Percentiles rank a stretch among this genome's conserved stretches.
phyloP scores from a whole-genome alignment of 2,888 invertebrate genomes.

The Melanargia galathea region DNA sequence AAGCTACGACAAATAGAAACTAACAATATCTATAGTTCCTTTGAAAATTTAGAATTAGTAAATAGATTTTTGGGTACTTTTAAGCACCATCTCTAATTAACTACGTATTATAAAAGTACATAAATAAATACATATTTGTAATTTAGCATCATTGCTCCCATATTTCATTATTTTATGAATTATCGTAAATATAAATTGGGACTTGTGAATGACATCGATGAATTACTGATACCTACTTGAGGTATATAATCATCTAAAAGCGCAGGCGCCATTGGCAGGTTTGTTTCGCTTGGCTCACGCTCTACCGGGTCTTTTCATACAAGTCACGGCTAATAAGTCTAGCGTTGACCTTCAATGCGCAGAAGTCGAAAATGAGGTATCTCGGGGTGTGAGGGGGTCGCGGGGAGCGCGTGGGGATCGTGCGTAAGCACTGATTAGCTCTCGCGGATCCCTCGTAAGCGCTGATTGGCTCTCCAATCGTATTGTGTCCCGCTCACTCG shows the following conservation, averaged over 20 bases:
- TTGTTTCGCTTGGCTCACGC: no score
- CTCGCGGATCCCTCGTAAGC: no score
- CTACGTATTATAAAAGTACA: conserved; percentile 31
- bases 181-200: background rate
- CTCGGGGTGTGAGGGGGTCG: no score
- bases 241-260: background rate
- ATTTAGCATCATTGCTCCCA: conserved; percentile 70
- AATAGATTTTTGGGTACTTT: conserved; percentile 28
- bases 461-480: no score
- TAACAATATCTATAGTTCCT: conserved; percentile 22
- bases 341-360: no score
- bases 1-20: conserved; percentile 27
- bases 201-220: background rate
- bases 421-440: no score
- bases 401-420: no score
- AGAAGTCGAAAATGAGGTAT: no score
- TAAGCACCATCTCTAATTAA: conserved; percentile 23
- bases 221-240: background rate
- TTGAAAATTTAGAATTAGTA: conserved; percentile 10
- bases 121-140: conserved; percentile 28
- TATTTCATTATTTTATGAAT: conserved; percentile 44
- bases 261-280: no score
- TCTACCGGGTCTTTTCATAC: no score
- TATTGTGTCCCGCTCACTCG: no score
- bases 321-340: no score